These are phyloP conservation scores for Zaprionus lineosus DNA, from an alignment of 2,888 invertebrate genomes.

Conservation along the genomic window DNA sequence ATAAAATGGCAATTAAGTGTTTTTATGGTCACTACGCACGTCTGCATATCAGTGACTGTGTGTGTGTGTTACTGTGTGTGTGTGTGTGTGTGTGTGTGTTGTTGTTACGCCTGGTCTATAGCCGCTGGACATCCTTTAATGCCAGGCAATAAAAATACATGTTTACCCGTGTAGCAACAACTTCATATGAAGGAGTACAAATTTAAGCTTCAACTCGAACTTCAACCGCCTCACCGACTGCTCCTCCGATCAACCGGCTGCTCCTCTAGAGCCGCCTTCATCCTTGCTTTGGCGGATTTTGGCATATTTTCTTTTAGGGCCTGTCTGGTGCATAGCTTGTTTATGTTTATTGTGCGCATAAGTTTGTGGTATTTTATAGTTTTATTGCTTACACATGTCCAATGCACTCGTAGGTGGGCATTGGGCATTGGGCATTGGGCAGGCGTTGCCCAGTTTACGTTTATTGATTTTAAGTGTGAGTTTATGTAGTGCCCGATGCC, in stretches of 20 bases:
- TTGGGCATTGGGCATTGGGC: too few relatives aligned
- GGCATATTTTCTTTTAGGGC: constrained; percentile 42
- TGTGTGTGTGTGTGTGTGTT: too few relatives aligned
- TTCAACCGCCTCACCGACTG: too few relatives aligned
- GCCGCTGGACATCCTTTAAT: constrained; percentile 69
- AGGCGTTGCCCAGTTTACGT: constrained; percentile 64
- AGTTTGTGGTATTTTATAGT: constrained; percentile 72
- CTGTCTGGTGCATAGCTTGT: constrained; percentile 38
- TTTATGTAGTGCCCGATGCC: constrained; percentile 60
- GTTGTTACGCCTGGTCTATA: constrained; percentile 48
- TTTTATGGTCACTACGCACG: constrained; percentile 52
- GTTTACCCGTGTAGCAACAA: constrained; percentile 76
- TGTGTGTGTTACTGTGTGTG: too few relatives aligned
- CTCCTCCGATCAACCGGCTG: neutral
- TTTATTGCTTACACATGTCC: constrained; percentile 63
- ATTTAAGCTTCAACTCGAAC: too few relatives aligned
- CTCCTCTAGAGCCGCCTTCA: too few relatives aligned
- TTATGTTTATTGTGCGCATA: constrained; percentile 70
- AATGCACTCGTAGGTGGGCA: constrained; percentile 43
- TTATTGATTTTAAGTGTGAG: constrained; percentile 77
- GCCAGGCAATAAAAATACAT: constrained; percentile 72
- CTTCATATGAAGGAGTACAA: constrained; percentile 52
- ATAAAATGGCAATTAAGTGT: constrained; percentile 78
- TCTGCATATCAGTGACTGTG: too few relatives aligned
- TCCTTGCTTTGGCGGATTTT: constrained; percentile 5